A percentile compares a stretch with the other conserved stretches of the same genome.
Conservation (phyloP, 2,113 vertebrate genomes). For the Ailuropoda melanoleuca region DNA sequence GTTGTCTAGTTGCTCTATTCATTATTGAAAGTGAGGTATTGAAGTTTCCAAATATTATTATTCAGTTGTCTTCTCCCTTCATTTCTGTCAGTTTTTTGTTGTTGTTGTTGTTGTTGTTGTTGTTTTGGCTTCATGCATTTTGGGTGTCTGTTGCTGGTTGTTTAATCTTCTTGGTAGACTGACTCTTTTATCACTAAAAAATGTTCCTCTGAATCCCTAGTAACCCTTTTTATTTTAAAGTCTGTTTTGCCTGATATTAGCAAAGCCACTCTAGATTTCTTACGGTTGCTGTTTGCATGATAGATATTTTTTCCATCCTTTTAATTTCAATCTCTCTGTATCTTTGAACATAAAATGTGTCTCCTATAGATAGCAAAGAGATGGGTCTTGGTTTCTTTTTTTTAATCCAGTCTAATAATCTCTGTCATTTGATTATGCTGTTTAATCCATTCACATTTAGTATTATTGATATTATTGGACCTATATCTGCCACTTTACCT, state of each 20-base stretch:
- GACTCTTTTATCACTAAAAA: not conserved
- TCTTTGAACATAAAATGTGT: not conserved
- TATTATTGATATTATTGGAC: not conserved
- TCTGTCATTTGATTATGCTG: not conserved
- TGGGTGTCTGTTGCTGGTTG: not conserved
- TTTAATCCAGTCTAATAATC: not conserved
- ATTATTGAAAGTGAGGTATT: not conserved
- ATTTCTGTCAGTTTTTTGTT: not conserved
- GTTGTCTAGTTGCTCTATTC: not conserved
- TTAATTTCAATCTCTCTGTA: not conserved
- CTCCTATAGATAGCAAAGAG: not conserved
- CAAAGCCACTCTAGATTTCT: not conserved
- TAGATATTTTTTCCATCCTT: not conserved
- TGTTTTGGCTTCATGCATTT: not conserved
- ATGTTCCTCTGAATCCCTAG: not conserved
- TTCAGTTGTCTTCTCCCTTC: not conserved
- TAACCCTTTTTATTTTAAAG: not conserved
- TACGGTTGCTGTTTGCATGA: not conserved
- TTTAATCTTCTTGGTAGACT: not conserved
- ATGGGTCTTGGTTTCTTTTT: not conserved
- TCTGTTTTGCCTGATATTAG: not conserved
- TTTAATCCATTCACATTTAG: conserved; percentile 2
- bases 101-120: too few species aligned
- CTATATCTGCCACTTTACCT: not conserved
- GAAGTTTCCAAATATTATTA: not conserved